These are phyloP conservation scores for Thunnus maccoyii DNA, from an alignment of 2,113 vertebrate genomes.

Conservation along the genomic window DNA sequence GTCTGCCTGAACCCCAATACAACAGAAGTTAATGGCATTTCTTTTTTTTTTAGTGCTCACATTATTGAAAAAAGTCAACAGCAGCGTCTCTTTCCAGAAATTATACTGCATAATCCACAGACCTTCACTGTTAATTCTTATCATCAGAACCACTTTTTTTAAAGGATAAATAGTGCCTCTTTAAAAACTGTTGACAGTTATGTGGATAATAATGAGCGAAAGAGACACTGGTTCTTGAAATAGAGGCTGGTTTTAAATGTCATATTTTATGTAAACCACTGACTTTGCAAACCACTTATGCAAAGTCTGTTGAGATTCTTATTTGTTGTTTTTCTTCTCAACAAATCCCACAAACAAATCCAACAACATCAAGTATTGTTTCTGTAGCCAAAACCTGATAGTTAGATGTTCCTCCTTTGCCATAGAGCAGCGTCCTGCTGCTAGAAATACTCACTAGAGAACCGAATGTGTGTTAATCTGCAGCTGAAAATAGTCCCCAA, in stretches of 20 bases:
- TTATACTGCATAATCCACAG: neutral
- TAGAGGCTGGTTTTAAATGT: too few species aligned
- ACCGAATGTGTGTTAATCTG: neutral
- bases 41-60: too few species aligned
- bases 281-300: neutral
- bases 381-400: constrained; percentile 3
- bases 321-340: neutral
- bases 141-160: too few species aligned
- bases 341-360: neutral
- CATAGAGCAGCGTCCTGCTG: too few species aligned
- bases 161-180: too few species aligned
- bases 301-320: neutral
- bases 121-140: neutral
- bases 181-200: too few species aligned
- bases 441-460: neutral
- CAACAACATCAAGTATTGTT: neutral
- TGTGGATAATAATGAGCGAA: neutral
- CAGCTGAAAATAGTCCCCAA: neutral
- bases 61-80: neutral
- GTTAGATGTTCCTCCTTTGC: too few species aligned
- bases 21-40: too few species aligned
- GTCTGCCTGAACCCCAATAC: too few species aligned
- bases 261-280: too few species aligned
- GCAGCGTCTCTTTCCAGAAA: neutral
- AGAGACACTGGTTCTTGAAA: too few species aligned